Conservation (phyloP, 1,140 invertebrate species). For the Apocrypta bakeri region DNA sequence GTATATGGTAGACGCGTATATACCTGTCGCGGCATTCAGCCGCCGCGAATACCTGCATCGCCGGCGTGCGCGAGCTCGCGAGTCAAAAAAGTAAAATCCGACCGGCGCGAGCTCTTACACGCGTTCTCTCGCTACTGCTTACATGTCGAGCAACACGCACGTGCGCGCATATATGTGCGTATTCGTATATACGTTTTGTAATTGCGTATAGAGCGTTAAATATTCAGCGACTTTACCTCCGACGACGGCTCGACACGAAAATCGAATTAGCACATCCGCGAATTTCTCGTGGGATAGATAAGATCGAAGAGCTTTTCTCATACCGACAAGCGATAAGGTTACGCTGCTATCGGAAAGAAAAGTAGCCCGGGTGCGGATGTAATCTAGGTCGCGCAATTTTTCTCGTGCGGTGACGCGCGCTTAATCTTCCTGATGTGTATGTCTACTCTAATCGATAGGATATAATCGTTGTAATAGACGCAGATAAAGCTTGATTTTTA, state of each 20-base stretch:
- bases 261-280: conserved; percentile 61
- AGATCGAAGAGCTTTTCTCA: neutral
- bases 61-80: too few relatives aligned
- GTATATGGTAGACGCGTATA: too few relatives aligned
- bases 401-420: too few relatives aligned
- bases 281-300: neutral
- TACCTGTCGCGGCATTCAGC: neutral
- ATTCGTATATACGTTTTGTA: neutral
- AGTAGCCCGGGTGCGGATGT: neutral
- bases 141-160: neutral
- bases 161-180: too few relatives aligned
- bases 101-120: neutral
- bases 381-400: neutral
- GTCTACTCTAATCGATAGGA: too few relatives aligned
- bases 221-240: neutral
- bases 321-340: neutral
- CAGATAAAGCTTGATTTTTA: neutral
- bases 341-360: neutral
- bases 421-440: conserved; percentile 3
- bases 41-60: neutral
- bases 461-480: neutral
- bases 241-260: conserved; percentile 58
- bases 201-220: neutral
- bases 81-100: neutral
- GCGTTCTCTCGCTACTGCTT: neutral